Percentiles rank a stretch among this genome's conserved stretches.
These are phyloP conservation scores for Cynaeus angustus DNA, from an alignment of 2,888 invertebrate species.

Conservation along the genomic window DNA sequence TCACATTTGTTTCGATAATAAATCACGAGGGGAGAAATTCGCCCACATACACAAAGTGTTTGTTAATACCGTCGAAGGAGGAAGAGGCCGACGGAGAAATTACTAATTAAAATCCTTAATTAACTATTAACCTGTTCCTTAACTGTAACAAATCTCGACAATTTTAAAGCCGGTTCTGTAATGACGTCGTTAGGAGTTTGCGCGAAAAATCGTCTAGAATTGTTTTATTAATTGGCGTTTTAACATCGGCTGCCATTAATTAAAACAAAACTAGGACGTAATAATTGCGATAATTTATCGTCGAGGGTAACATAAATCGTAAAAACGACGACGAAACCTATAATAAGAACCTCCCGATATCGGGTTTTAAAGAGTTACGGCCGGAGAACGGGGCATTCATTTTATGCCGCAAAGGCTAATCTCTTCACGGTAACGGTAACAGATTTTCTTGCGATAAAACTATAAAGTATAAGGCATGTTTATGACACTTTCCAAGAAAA, in stretches of 20 bases:
- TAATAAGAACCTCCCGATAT: conserved; percentile 23
- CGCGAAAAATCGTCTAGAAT: conserved; percentile 28
- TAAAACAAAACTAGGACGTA: conserved; percentile 42
- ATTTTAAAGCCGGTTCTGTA: conserved; percentile 44
- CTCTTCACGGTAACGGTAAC: conserved; percentile 6
- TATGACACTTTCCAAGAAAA: background rate
- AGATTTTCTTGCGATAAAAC: conserved; percentile 9
- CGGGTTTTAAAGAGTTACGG: conserved; percentile 1
- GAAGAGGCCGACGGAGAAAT: conserved; percentile 46
- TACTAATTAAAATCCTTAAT: conserved; percentile 60
- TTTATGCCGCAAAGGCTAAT: conserved; percentile 2
- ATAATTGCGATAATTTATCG: conserved; percentile 42
- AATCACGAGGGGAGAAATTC: conserved; percentile 79
- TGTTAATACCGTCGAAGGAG: conserved; percentile 27
- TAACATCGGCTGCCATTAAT: conserved; percentile 35
- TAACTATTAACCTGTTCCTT: conserved; percentile 62
- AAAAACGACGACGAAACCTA: conserved; percentile 15
- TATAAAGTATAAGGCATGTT: conserved; percentile 1
- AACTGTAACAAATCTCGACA: conserved; percentile 60
- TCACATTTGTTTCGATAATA: conserved; percentile 45
- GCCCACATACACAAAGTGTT: conserved; percentile 39
- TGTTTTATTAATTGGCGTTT: conserved; percentile 37
- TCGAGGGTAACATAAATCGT: conserved; percentile 24
- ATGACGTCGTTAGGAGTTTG: conserved; percentile 41
- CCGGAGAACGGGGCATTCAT: background rate